Conservation (phyloP, 2,888 invertebrate species). For the Danaus chrysippus region DNA sequence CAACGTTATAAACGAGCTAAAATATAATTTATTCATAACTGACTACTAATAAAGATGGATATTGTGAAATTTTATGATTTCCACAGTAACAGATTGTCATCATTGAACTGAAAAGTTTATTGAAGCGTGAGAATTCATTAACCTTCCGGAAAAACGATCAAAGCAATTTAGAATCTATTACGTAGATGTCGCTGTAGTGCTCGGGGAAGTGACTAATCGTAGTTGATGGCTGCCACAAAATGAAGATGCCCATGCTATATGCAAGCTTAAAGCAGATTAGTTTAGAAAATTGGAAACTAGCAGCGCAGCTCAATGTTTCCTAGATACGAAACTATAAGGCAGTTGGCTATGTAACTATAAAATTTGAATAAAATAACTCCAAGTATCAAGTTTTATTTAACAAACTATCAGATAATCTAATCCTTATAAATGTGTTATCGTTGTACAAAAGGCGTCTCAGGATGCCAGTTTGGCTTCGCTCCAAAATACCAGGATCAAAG, state of each 20-base stretch:
- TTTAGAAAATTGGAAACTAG: neutral
- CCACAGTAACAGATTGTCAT: constrained; percentile 29
- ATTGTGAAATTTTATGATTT: constrained; percentile 15
- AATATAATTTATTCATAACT: neutral
- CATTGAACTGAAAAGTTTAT: constrained; percentile 54
- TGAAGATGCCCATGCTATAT: constrained; percentile 13
- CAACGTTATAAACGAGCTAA: neutral
- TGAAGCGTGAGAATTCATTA: constrained; percentile 72
- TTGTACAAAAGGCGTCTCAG: constrained; percentile 12
- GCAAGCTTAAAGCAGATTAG: neutral
- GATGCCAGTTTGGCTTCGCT: constrained; percentile 18
- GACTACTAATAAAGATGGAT: neutral
- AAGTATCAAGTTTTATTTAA: neutral
- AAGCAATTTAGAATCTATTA: constrained; percentile 69
- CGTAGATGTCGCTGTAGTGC: constrained; percentile 44
- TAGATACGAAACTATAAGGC: too few species aligned
- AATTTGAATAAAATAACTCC: too few species aligned
- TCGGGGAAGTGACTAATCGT: constrained; percentile 20
- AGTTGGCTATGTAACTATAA: too few species aligned
- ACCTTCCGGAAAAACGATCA: constrained; percentile 75
- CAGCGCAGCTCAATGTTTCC: neutral
- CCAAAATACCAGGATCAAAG: constrained; percentile 18
- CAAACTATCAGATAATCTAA: neutral
- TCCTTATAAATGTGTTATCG: constrained; percentile 4
- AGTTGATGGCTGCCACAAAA: constrained; percentile 21